Evolutionary conservation across 2,888 invertebrate species (phyloP).

Genomic region (Heteropelma amictum): DNA sequence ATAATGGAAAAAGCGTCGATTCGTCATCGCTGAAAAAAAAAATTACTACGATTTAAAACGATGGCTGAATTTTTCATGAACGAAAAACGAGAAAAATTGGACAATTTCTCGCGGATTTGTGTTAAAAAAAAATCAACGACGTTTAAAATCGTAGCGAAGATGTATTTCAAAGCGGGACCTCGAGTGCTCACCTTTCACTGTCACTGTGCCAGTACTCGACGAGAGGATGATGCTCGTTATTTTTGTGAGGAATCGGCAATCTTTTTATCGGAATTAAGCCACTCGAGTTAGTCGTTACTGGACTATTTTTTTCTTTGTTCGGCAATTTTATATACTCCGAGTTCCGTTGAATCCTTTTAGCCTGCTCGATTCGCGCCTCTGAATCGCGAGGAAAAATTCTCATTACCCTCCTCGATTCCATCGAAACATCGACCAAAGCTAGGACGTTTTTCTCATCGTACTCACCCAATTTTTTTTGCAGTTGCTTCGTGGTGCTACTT

Average conservation of each 20-base stretch:
- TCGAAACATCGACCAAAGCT: neutral
- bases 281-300: conserved; percentile 58
- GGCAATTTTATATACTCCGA: conserved; percentile 76
- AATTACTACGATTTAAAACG: no score
- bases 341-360: conserved; percentile 76
- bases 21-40: conserved; percentile 76
- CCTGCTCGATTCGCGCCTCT: conserved; percentile 77
- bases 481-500: conserved; percentile 74
- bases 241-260: conserved; percentile 75
- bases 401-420: neutral
- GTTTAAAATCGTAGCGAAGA: neutral
- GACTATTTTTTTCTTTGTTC: conserved; percentile 68
- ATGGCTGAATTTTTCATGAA: no score
- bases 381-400: conserved; percentile 10
- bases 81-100: neutral
- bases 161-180: neutral
- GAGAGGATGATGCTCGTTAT: conserved; percentile 78
- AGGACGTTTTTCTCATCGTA: neutral
- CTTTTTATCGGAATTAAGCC: conserved; percentile 76
- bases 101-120: neutral
- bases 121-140: neutral
- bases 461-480: conserved; percentile 77
- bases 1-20: conserved; percentile 77
- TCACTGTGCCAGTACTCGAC: conserved; percentile 79
- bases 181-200: conserved; percentile 70